Conservation (phyloP, 2,797 vertebrate species). For the Onychomys torridus region DNA sequence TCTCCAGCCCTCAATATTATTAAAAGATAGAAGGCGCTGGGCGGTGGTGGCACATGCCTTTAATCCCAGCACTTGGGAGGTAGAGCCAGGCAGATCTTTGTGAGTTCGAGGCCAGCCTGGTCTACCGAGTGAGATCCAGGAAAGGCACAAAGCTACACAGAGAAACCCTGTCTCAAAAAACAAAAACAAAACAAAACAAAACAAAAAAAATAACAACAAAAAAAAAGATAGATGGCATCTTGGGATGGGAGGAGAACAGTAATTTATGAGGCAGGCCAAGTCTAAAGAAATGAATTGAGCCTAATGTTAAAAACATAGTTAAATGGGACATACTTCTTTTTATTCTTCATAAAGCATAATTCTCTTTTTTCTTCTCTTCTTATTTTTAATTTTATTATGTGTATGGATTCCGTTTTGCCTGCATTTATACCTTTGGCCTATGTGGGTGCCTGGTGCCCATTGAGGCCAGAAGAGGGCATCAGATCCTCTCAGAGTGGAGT, state of each 20-base stretch:
- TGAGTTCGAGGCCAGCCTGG: too few relatives aligned
- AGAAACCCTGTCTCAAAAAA: too few relatives aligned
- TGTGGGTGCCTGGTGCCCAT: neutral
- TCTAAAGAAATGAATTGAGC: constrained; percentile 6
- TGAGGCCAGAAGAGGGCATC: neutral
- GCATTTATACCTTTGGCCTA: neutral
- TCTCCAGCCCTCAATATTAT: too few relatives aligned
- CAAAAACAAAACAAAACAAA: too few relatives aligned
- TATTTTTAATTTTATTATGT: neutral
- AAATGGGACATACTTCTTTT: constrained; percentile 35
- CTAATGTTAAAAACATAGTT: neutral
- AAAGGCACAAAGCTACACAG: too few relatives aligned
- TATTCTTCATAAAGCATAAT: neutral
- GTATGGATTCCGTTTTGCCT: neutral
- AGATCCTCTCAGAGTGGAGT: neutral
- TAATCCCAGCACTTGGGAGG: too few relatives aligned
- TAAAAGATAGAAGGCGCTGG: constrained; percentile 2
- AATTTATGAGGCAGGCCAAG: constrained; percentile 62
- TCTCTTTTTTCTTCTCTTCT: neutral
- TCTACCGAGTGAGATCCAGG: too few relatives aligned
- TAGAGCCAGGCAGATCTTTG: too few relatives aligned
- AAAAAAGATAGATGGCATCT: constrained; percentile 25
- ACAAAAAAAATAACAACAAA: too few relatives aligned
- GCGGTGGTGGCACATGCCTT: too few relatives aligned
- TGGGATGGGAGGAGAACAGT: neutral